Evolutionary conservation across 1,140 invertebrate genomes (phyloP).

Genomic region (Lepidurus apus): DNA sequence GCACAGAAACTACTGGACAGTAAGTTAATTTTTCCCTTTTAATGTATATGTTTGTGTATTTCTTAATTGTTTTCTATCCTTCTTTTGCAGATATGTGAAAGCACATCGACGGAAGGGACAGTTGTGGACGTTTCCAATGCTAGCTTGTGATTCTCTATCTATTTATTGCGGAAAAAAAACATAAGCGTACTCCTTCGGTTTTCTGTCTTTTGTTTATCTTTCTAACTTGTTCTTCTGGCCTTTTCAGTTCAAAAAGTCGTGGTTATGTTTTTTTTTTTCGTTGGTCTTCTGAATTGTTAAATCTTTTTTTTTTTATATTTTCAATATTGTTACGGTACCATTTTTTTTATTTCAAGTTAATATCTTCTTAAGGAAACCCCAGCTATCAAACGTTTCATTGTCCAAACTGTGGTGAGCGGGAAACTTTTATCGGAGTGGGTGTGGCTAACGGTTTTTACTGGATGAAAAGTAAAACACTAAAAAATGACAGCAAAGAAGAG

Average conservation of each 20-base stretch:
- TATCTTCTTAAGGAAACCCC: neutral
- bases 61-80: neutral
- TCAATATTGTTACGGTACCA: neutral
- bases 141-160: conserved; percentile 11
- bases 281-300: conserved; percentile 10
- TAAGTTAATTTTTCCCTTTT: conserved; percentile 2
- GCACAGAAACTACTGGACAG: conserved; percentile 36
- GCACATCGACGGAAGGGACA: conserved; percentile 6
- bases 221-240: neutral
- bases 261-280: neutral
- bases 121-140: neutral
- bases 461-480: neutral
- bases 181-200: neutral
- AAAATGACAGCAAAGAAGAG: neutral
- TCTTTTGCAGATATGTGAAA: conserved; percentile 6
- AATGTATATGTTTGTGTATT: neutral
- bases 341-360: neutral
- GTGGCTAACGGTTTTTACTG: conserved; percentile 2
- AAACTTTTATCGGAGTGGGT: neutral
- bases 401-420: conserved; percentile 5
- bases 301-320: neutral
- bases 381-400: conserved; percentile 9
- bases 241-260: neutral
- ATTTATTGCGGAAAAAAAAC: neutral
- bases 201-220: neutral